Conservation (phyloP, 2,888 invertebrate genomes). For the Xanthorhoe spadicearia region DNA sequence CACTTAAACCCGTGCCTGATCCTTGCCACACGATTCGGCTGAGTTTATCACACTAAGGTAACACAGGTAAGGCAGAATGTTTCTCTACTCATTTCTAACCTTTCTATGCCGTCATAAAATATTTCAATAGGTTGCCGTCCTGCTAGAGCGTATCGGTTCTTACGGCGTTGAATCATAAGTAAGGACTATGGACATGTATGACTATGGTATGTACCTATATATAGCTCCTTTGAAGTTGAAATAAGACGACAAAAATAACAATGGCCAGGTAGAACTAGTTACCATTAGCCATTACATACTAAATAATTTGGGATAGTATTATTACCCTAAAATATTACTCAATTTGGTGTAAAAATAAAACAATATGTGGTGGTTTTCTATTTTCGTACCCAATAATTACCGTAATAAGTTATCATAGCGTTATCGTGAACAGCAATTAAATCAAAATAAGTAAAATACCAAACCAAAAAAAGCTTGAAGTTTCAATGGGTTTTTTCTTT, state of each 20-base stretch:
- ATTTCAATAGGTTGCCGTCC: not conserved
- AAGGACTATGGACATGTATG: not conserved
- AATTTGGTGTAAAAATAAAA: not conserved
- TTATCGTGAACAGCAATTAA: constrained; percentile 11
- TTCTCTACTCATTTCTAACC: not conserved
- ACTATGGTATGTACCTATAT: too few relatives aligned
- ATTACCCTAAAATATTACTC: not conserved
- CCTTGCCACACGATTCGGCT: not conserved
- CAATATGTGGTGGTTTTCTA: constrained; percentile 3
- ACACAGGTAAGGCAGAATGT: not conserved
- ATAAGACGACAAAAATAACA: not conserved
- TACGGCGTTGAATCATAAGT: not conserved
- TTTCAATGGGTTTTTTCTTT: not conserved
- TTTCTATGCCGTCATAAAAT: not conserved
- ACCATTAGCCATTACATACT: not conserved
- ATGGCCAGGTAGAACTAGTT: not conserved
- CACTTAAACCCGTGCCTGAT: constrained; percentile 9
- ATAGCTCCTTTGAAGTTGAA: not conserved
- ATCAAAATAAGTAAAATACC: constrained; percentile 14
- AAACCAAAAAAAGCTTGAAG: not conserved
- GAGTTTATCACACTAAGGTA: too few relatives aligned
- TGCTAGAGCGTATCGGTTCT: not conserved
- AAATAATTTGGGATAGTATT: too few relatives aligned
- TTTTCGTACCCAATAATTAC: constrained; percentile 18
- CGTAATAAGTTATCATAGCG: not conserved